Percentiles rank a stretch among this genome's conserved stretches.
phyloP scores from a whole-genome alignment of 2,888 invertebrate species.

The Petrophora chlorosata region DNA sequence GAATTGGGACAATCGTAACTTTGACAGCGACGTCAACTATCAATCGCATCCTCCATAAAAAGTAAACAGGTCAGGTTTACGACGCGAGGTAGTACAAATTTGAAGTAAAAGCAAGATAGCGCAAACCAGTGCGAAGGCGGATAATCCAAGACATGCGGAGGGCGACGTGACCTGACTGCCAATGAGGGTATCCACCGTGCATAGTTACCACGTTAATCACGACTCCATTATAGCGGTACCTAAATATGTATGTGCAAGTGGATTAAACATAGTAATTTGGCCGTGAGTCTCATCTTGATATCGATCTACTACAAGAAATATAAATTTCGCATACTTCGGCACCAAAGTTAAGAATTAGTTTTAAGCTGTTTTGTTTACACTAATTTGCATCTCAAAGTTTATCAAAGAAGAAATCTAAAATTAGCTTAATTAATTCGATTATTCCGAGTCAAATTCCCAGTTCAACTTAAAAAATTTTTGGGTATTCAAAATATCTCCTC shows the following conservation, averaged over 20 bases:
- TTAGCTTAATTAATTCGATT: too few relatives aligned
- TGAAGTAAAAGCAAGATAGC: conserved; percentile 26
- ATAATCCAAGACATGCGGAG: conserved; percentile 48
- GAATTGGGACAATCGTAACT: too few relatives aligned
- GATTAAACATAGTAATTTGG: not conserved
- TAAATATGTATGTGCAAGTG: conserved; percentile 5
- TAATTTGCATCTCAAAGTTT: too few relatives aligned
- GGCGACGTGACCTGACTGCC: conserved; percentile 61
- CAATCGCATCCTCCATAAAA: too few relatives aligned
- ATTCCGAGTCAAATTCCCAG: too few relatives aligned
- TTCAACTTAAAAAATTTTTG: too few relatives aligned
- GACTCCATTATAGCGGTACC: conserved; percentile 19
- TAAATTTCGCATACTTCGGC: not conserved
- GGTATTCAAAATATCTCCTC: too few relatives aligned
- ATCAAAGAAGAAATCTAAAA: too few relatives aligned
- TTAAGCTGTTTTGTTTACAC: not conserved
- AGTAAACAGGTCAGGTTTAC: too few relatives aligned
- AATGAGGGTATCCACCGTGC: conserved; percentile 48
- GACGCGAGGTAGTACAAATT: too few relatives aligned
- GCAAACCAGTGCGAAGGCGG: not conserved
- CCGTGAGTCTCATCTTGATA: not conserved
- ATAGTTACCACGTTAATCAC: conserved; percentile 62
- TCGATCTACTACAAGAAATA: not conserved
- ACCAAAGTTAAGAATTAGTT: not conserved
- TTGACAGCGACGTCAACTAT: too few relatives aligned